Evolutionary conservation across 35 echinoderm and acorn worm genomes (phyloP).

Genomic region (Lytechinus pictus): DNA sequence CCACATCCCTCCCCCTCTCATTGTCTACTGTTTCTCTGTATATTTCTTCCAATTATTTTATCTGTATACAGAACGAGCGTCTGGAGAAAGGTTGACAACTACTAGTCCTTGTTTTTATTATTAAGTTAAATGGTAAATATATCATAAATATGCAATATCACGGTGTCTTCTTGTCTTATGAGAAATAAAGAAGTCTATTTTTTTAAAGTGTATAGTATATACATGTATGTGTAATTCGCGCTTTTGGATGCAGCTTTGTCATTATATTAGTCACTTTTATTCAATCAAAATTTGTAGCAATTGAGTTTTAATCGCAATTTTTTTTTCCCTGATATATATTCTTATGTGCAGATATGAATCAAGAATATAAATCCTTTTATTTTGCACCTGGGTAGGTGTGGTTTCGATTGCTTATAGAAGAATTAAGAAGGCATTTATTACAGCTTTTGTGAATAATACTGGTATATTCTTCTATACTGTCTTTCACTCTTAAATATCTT

Average conservation of each 20-base stretch:
- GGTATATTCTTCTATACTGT: not conserved
- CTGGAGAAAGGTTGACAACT: slow-evolving; percentile 17
- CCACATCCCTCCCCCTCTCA: not conserved
- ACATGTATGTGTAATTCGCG: not conserved
- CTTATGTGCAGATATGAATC: too few relatives aligned
- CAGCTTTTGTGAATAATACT: not conserved
- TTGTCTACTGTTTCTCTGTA: not conserved
- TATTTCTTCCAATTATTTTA: not conserved
- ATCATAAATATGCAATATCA: not conserved
- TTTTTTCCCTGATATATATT: too few relatives aligned
- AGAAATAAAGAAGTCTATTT: not conserved
- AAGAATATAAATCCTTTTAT: not conserved
- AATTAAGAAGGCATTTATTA: not conserved
- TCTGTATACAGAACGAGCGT: not conserved
- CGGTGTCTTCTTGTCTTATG: not conserved
- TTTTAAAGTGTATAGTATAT: too few relatives aligned
- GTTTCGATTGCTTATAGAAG: not conserved
- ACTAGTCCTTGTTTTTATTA: not conserved
- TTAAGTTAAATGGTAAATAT: too few relatives aligned
- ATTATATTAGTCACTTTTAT: too few relatives aligned
- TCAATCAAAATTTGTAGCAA: too few relatives aligned
- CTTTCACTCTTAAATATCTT: not conserved
- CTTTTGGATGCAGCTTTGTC: not conserved
- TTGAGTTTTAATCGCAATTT: too few relatives aligned
- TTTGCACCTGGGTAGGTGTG: not conserved